Conservation (phyloP, 2,888 invertebrate species). For the Hypercompe scribonia region DNA sequence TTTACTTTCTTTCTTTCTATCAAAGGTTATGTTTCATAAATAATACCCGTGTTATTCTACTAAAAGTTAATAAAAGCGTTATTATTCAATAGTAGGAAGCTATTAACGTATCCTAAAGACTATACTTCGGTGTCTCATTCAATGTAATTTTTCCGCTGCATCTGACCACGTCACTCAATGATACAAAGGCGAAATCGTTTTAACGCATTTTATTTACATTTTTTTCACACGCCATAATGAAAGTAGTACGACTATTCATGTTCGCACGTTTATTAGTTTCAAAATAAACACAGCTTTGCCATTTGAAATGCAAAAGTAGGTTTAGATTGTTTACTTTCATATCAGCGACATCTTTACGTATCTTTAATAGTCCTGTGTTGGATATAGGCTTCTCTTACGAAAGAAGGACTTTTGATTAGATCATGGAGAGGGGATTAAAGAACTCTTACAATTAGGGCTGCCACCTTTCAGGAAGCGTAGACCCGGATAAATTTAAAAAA, state of each 20-base stretch:
- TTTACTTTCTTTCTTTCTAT: background rate
- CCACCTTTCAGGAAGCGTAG: no score
- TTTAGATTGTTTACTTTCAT: conserved; percentile 1
- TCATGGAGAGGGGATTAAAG: no score
- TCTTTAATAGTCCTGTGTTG: no score
- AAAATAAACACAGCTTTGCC: conserved; percentile 9
- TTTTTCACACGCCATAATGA: conserved; percentile 15
- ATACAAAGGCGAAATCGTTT: conserved; percentile 10
- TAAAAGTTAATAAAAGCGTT: background rate
- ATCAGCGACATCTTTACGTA: background rate
- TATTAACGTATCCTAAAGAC: background rate
- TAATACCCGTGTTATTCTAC: background rate
- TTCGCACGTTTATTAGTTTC: conserved; percentile 13
- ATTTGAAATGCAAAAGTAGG: conserved; percentile 4
- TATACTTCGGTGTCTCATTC: conserved; percentile 2
- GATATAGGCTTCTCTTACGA: no score
- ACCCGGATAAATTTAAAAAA: no score
- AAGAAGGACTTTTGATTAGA: no score
- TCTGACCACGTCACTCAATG: conserved; percentile 7
- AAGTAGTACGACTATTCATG: conserved; percentile 5
- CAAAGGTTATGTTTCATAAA: background rate
- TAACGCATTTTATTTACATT: conserved; percentile 4
- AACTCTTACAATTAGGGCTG: no score
- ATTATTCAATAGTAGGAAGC: conserved; percentile 1
- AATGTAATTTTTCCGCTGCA: background rate